Evolutionary conservation across 1,140 invertebrate genomes (phyloP).

Genomic region (Drosophila cardini): DNA sequence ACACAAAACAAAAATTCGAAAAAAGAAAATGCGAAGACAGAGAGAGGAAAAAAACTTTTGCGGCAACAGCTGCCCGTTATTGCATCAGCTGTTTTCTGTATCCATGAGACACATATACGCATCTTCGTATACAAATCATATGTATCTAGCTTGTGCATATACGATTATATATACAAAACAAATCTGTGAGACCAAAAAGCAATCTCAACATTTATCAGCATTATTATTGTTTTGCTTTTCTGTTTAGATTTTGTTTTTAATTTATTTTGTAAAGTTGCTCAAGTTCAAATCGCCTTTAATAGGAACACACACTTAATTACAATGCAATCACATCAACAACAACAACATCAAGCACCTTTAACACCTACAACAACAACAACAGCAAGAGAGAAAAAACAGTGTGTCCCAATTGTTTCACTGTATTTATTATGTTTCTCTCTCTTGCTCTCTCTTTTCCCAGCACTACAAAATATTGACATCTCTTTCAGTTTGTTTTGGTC

Average conservation of each 20-base stretch:
- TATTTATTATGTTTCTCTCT: slow-evolving; percentile 1
- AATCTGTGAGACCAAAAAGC: slow-evolving; percentile 13
- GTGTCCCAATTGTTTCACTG: slow-evolving; percentile 26
- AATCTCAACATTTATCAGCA: slow-evolving; percentile 37
- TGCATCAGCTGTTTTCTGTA: slow-evolving; percentile 66
- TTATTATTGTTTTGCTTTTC: slow-evolving; percentile 24
- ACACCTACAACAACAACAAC: slow-evolving; percentile 15
- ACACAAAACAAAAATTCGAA: slow-evolving; percentile 15
- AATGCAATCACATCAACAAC: slow-evolving; percentile 29
- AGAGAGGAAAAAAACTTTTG: slow-evolving; percentile 37
- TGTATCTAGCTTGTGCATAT: slow-evolving; percentile 11
- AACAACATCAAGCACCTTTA: not conserved
- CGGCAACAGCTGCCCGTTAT: slow-evolving; percentile 45
- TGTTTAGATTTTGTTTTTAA: slow-evolving; percentile 7
- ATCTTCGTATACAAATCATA: slow-evolving; percentile 27
- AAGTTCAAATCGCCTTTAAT: slow-evolving; percentile 31
- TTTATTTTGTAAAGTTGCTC: slow-evolving; percentile 9
- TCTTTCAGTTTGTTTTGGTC: slow-evolving; percentile 19
- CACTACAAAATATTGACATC: not conserved
- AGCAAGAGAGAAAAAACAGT: slow-evolving; percentile 19
- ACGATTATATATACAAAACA: slow-evolving; percentile 34
- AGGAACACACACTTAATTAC: slow-evolving; percentile 34
- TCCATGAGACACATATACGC: slow-evolving; percentile 59
- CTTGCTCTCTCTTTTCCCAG: not conserved
- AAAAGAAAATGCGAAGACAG: not conserved